Percentiles rank a stretch among this genome's conserved stretches.
These are phyloP conservation scores for Pampusana beccarii DNA, from an alignment of 2,113 vertebrate genomes.

Conservation along the genomic window DNA sequence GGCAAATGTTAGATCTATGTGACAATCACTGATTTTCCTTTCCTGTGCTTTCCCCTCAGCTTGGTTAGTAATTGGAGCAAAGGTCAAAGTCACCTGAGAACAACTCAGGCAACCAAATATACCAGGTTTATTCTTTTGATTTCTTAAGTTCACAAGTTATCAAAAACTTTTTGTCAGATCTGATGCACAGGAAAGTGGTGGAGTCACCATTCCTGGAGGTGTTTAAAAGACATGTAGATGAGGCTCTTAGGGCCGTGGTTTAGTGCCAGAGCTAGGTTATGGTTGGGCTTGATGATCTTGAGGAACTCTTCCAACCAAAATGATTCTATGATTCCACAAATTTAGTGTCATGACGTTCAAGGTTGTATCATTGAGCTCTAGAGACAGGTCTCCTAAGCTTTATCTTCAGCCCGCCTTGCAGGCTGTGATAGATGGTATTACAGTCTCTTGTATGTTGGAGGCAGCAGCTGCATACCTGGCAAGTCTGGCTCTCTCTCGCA, in stretches of 20 bases:
- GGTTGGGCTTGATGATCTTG: no score
- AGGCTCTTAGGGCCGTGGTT: no score
- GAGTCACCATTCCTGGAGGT: no score
- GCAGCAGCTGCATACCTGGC: neutral
- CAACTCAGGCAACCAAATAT: neutral
- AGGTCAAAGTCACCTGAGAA: neutral
- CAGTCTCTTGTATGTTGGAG: neutral
- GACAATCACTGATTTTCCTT: neutral
- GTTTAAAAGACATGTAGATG: no score
- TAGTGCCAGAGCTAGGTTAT: no score
- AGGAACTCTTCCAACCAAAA: no score
- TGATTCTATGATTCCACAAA: no score
- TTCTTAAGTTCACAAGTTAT: neutral
- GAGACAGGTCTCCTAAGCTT: neutral
- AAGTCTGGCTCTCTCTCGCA: neutral
- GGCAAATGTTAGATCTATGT: neutral
- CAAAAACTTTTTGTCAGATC: neutral
- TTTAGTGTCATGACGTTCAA: conserved; percentile 26
- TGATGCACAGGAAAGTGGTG: neutral
- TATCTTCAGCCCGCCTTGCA: neutral
- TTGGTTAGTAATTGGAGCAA: neutral
- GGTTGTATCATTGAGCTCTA: neutral
- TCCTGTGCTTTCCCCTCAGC: neutral
- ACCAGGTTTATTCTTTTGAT: neutral
- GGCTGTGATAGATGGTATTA: neutral